Evolutionary conservation across 2,113 vertebrate genomes (phyloP), one percentile per base, ranked within the genome.

Genomic region (Acrocephalus arundinaceus): DNA sequence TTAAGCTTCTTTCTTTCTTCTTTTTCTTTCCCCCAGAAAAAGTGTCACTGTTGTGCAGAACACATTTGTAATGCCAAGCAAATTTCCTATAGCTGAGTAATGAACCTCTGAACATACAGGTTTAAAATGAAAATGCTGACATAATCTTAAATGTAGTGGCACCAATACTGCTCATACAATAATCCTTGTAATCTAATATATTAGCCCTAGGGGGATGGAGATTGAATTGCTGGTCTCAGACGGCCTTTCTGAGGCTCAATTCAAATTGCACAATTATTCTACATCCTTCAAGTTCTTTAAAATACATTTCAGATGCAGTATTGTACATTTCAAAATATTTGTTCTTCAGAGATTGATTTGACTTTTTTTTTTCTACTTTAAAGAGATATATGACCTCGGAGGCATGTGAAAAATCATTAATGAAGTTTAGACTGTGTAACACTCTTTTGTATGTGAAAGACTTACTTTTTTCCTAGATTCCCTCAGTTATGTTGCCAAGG

Each of bases 401-500:
- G 82, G 51, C 80, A 96, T 57, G 94, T 89, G 79, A 84, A 95
- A 96, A 96, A 94, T 88, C 87, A 93, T 97, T 97, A 97, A 96
- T 97, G 94, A 93, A 52, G 73, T 87, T 94, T 74, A 87, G 77
- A 70, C 48, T 22, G 55, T 82, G 67, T 90, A 91, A 77, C 93
- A 91, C 58, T 66, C 84, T 94, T 91, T 39, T 87, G 81, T 89
- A 78, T 72, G 67, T 57, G 92, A 85, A 95, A 97, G 90, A 83
- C 93, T 96, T 94, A 92, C n/a, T 96, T 89, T 91, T 94, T 95
- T 93, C 52, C 89, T 78, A 91, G 86, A 94, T 96, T 97, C 94
- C 92, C 95, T 97, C 96, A 97, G 91, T 96, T 97, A 85, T 21
- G 14, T 94, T 97, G 92, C 97, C 94, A 97, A 96, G 96, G 96